Evolutionary conservation across 2,797 vertebrate genomes (phyloP).

Genomic region (Eulemur rubriventer): DNA sequence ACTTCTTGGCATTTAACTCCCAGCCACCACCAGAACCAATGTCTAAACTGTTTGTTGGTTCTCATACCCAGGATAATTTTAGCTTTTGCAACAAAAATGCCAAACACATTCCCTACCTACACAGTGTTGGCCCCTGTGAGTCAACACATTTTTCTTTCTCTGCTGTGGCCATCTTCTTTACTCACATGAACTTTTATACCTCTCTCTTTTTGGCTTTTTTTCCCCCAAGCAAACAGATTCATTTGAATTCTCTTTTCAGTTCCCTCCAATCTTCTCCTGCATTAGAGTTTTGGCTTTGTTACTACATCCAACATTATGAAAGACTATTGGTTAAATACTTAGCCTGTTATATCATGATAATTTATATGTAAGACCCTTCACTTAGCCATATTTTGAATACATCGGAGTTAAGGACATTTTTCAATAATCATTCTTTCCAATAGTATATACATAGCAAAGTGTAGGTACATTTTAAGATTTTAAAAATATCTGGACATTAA

Average conservation of each 20-base stretch:
- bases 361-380: background rate
- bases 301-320: background rate
- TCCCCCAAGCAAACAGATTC: background rate
- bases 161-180: background rate
- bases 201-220: background rate
- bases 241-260: background rate
- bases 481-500: background rate
- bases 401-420: background rate
- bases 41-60: background rate
- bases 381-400: background rate
- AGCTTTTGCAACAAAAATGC: background rate
- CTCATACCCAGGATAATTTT: background rate
- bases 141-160: background rate
- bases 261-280: background rate
- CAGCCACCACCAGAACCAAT: background rate
- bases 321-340: background rate
- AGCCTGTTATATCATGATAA: background rate
- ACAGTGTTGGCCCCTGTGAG: background rate
- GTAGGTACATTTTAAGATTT: background rate
- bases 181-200: background rate
- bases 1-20: background rate
- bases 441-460: background rate
- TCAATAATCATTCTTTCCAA: background rate
- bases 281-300: background rate
- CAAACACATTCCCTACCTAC: background rate